Conservation (phyloP, 2,113 vertebrate genomes). For the Siniperca knerii region DNA sequence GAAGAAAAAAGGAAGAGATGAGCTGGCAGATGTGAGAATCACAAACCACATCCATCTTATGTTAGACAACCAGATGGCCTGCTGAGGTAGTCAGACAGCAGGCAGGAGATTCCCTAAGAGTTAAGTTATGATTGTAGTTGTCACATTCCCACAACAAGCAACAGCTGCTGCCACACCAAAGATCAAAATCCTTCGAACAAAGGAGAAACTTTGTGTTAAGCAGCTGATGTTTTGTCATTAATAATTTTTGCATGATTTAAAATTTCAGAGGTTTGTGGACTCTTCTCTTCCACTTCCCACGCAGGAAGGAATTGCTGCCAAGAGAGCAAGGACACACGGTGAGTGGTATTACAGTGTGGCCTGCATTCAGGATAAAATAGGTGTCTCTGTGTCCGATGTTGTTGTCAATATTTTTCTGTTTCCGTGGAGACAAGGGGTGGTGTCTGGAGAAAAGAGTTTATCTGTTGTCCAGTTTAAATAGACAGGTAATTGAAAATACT, state of each 20-base stretch:
- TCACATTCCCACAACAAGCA: constrained; percentile 29
- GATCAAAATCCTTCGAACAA: background rate
- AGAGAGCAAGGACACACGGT: constrained; percentile 81
- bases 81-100: constrained; percentile 29
- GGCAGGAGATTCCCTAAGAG: constrained; percentile 16
- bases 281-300: constrained; percentile 69
- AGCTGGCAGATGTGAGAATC: constrained; percentile 51
- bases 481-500: constrained; percentile 16
- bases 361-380: constrained; percentile 16
- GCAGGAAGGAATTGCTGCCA: constrained; percentile 76
- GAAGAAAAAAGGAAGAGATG: constrained; percentile 40
- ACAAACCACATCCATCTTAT: constrained; percentile 18
- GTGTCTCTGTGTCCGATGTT: constrained; percentile 30
- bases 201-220: background rate
- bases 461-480: constrained; percentile 34
- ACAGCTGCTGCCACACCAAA: constrained; percentile 16
- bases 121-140: constrained; percentile 20
- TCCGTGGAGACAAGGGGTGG: constrained; percentile 40
- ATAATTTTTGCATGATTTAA: constrained; percentile 20
- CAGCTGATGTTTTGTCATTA: constrained; percentile 7
- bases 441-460: constrained; percentile 19
- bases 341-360: constrained; percentile 33
- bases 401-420: constrained; percentile 61
- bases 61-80: constrained; percentile 23
- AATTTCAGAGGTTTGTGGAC: constrained; percentile 70